Base-by-base conservation (phyloP, 2,797 vertebrate species). In the Pseudopleuronectes americanus region DNA sequence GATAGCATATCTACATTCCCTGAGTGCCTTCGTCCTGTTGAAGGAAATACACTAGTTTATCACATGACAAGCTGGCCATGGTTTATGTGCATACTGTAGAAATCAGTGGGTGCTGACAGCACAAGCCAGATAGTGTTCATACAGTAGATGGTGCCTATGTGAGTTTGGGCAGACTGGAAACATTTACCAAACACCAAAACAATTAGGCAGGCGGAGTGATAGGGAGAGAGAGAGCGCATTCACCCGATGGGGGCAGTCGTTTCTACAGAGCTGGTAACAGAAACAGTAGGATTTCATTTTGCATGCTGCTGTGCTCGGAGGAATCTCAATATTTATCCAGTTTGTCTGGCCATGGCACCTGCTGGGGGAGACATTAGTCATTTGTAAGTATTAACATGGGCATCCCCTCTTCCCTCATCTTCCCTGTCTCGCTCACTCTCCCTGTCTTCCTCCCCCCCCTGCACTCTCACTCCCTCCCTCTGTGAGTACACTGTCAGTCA, bases 331-430 rank as follows among this genome's bases (percentile, higher is more conserved):
- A 92, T 94, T 93, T 93, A 94, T 91, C 90, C 85, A 83, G 85
- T 94, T 93, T 93, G 93, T 92, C 90, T 92, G 89, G 89, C 88
- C 84, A 52, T 83, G 90, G 89, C 90, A 94, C 93, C 92, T 95
- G 93, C 93, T 93, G 92, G 74, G 92, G 92, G 91, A 91, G 86
- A 92, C 92, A 94, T 94, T 94, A 92, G 89, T 94, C 90, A 93
- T 94, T 92, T 94, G 93, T 93, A 92, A 92, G 91, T 91, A 93
- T 93, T 94, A 93, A 92, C 90, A 92, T 80, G 79, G 86, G 87
- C 90, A 87, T 91, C 83, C 81, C 90, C 87, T 92, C 92, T 88
- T 91, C 80, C 89, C 87, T 86, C 78, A 89, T 90, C 84, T 83
- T 80, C 71, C 65, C 72, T 79, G 76, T 78, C 82, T 84, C 77